Evolutionary conservation across 53 echinoderm and acorn worm genomes (phyloP).

Genomic region (Mesocentrotus franciscanus): DNA sequence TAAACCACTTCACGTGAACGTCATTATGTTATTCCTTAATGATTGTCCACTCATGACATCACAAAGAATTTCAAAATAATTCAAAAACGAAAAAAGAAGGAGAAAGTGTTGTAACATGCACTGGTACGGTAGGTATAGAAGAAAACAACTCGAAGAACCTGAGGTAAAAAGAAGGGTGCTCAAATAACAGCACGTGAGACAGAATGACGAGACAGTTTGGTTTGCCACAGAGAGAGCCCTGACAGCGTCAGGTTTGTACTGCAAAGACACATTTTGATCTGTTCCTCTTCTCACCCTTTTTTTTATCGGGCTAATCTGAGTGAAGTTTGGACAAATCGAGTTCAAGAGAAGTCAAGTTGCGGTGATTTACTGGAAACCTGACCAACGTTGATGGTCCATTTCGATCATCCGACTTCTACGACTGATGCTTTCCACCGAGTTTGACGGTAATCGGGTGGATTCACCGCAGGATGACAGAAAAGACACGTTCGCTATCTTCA

Average conservation of each 20-base stretch:
- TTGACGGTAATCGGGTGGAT: constrained; percentile 12
- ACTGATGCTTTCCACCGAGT: constrained; percentile 32
- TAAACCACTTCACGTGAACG: too few relatives aligned
- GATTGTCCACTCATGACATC: background rate
- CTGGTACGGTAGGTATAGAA: background rate
- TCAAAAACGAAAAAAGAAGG: too few relatives aligned
- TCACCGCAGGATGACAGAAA: constrained; percentile 36
- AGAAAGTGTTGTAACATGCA: too few relatives aligned
- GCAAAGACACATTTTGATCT: constrained; percentile 47
- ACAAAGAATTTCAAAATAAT: background rate
- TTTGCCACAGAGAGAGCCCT: constrained; percentile 16
- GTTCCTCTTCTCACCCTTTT: background rate
- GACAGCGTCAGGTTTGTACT: constrained; percentile 35
- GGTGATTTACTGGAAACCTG: constrained; percentile 46
- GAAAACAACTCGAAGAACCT: background rate
- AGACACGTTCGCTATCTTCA: constrained; percentile 4
- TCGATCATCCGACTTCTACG: constrained; percentile 48
- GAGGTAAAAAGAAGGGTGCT: background rate
- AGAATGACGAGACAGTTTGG: constrained; percentile 26
- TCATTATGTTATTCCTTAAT: too few relatives aligned
- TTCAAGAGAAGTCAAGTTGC: constrained; percentile 61
- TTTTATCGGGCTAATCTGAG: constrained; percentile 51
- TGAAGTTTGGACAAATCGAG: constrained; percentile 54
- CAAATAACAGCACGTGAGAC: constrained; percentile 9
- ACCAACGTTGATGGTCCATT: constrained; percentile 39